Evolutionary conservation across 2,113 vertebrate genomes (phyloP).

Genomic region (Zosterops pallidus): DNA sequence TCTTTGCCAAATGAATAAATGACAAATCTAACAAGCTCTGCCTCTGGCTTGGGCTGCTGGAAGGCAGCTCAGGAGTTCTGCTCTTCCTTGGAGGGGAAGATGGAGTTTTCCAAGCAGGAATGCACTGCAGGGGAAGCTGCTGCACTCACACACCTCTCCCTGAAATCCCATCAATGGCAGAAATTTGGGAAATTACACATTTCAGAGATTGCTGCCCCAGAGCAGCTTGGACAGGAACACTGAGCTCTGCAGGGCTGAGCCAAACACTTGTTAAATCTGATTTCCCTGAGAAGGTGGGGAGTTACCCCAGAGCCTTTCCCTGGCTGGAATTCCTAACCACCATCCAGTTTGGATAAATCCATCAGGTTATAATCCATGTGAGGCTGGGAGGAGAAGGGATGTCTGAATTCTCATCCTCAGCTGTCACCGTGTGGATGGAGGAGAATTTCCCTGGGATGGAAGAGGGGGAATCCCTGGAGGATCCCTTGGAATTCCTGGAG

Average conservation of each 20-base stretch:
- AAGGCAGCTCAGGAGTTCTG: not conserved
- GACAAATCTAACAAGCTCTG: not conserved
- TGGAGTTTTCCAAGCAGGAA: not conserved
- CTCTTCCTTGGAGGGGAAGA: not conserved
- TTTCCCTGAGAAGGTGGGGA: no score
- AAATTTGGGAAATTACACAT: conserved; percentile 56
- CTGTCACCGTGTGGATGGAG: not conserved
- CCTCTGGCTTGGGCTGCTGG: not conserved
- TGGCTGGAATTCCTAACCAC: not conserved
- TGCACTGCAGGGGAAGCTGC: not conserved
- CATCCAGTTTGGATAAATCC: not conserved
- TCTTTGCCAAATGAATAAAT: not conserved
- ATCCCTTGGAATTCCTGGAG: no score
- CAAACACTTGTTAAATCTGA: no score
- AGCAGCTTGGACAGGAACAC: not conserved
- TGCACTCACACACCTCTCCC: conserved; percentile 16
- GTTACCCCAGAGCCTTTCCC: not conserved
- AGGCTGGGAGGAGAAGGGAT: not conserved
- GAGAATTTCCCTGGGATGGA: not conserved
- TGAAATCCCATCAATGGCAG: conserved; percentile 40
- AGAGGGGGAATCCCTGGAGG: not conserved
- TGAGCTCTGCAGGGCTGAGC: no score
- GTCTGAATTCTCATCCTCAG: not conserved
- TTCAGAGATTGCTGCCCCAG: not conserved
- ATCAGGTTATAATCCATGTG: not conserved